A percentile compares a stretch with the other conserved stretches of the same genome.
Conservation (phyloP, 2,797 vertebrate species). For the Numenius phaeopus region DNA sequence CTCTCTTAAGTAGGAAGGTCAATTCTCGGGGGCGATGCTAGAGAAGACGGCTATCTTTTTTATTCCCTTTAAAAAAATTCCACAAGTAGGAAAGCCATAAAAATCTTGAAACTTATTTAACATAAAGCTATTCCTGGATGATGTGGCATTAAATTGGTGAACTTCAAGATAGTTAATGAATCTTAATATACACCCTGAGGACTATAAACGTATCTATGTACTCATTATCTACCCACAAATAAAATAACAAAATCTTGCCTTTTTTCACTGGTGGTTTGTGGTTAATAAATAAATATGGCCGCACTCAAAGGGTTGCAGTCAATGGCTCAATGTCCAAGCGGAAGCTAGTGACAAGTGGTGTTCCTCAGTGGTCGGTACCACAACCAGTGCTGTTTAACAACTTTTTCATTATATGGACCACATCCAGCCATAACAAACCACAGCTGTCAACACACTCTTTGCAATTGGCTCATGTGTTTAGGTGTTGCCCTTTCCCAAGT, state of each 20-base stretch:
- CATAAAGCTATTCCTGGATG: neutral
- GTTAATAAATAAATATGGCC: neutral
- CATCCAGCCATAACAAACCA: neutral
- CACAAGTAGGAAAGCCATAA: neutral
- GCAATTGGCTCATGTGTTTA: neutral
- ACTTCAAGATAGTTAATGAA: neutral
- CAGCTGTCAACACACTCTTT: neutral
- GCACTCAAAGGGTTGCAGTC: too few species aligned
- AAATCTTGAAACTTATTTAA: conserved; percentile 1
- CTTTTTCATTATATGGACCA: neutral
- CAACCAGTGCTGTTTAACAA: too few species aligned
- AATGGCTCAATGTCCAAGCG: too few species aligned
- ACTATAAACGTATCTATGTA: neutral
- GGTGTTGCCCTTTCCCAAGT: neutral
- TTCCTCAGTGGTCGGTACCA: too few species aligned
- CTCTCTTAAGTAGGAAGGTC: neutral
- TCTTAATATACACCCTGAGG: neutral
- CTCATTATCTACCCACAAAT: neutral
- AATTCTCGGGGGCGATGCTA: neutral
- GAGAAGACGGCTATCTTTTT: neutral
- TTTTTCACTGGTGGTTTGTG: neutral
- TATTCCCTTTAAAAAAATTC: neutral
- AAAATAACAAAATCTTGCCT: neutral
- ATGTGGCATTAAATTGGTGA: neutral
- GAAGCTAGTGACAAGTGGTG: too few species aligned